phyloP scores from a whole-genome alignment of 2,888 invertebrate genomes.

The Mythimna ferrago region DNA sequence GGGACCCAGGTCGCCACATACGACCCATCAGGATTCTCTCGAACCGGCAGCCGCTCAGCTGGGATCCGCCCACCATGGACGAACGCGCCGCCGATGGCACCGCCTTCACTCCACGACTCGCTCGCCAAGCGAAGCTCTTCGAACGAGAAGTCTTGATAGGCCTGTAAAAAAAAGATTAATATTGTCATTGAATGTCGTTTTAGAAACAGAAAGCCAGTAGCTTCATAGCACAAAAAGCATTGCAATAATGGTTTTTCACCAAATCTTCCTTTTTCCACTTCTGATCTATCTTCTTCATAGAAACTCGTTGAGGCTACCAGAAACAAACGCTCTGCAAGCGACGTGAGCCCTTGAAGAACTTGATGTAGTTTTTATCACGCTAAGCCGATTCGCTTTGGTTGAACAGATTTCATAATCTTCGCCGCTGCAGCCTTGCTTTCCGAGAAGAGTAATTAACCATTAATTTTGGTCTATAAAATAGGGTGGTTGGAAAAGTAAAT shows the following conservation, averaged over 20 bases:
- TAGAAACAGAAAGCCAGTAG: neutral
- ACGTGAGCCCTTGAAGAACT: neutral
- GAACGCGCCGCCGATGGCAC: constrained; percentile 74
- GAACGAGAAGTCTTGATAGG: constrained; percentile 97
- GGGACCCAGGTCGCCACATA: constrained; percentile 98
- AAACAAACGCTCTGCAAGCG: neutral
- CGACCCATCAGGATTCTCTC: constrained; percentile 94
- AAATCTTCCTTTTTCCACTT: neutral
- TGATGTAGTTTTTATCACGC: neutral
- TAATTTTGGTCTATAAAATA: neutral
- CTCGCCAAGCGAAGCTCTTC: constrained; percentile 95
- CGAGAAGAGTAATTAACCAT: neutral
- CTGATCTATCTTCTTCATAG: neutral
- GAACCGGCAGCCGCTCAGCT: constrained; percentile 94
- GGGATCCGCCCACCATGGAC: constrained; percentile 84
- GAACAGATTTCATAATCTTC: neutral
- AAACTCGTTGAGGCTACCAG: neutral
- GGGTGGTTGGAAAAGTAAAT: neutral
- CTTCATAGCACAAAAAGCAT: neutral
- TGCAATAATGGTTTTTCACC: neutral
- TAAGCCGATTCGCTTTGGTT: constrained; percentile 1
- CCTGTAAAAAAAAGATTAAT: constrained; percentile 84
- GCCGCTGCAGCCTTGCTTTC: neutral
- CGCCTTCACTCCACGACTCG: constrained; percentile 85
- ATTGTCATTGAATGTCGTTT: neutral